Evolutionary conservation across 2,797 vertebrate species (phyloP).

Genomic region (Fundulus diaphanus): DNA sequence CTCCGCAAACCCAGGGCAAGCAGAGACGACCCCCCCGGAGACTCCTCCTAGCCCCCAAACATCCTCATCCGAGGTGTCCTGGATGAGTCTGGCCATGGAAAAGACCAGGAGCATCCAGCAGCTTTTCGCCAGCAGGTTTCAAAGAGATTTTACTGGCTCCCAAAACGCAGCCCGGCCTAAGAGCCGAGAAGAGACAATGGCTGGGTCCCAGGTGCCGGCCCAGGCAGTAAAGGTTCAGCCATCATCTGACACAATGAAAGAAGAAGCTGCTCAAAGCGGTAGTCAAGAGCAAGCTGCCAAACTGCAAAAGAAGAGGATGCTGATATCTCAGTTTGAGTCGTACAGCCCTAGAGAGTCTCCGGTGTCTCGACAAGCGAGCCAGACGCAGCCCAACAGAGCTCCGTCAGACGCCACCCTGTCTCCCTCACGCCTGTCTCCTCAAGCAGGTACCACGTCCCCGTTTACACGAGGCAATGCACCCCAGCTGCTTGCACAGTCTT

Average conservation of each 20-base stretch:
- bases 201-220: slow-evolving; percentile 22
- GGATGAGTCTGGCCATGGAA: slow-evolving; percentile 89
- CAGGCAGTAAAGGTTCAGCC: slow-evolving; percentile 16
- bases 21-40: slow-evolving; percentile 43
- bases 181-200: slow-evolving; percentile 17
- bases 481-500: slow-evolving; percentile 39
- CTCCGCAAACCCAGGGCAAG: slow-evolving; percentile 30
- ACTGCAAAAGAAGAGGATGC: slow-evolving; percentile 43
- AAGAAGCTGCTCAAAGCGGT: slow-evolving; percentile 32
- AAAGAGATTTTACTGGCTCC: slow-evolving; percentile 74
- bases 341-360: slow-evolving; percentile 44
- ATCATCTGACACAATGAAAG: slow-evolving; percentile 25
- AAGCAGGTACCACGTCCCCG: slow-evolving; percentile 40
- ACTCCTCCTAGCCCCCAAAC: slow-evolving; percentile 50
- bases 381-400: slow-evolving; percentile 29
- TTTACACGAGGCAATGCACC: slow-evolving; percentile 22
- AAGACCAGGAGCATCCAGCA: slow-evolving; percentile 87
- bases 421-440: slow-evolving; percentile 30
- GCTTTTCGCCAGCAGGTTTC: slow-evolving; percentile 77
- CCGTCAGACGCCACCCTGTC: slow-evolving; percentile 38
- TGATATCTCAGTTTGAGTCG: slow-evolving; percentile 18
- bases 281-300: slow-evolving; percentile 43
- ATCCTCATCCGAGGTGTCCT: slow-evolving; percentile 79
- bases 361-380: slow-evolving; percentile 40
- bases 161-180: slow-evolving; percentile 48